A percentile compares a stretch with the other conserved stretches of the same genome.
Evolutionary conservation across 2,113 vertebrate species (phyloP).

Genomic region (Natator depressus): DNA sequence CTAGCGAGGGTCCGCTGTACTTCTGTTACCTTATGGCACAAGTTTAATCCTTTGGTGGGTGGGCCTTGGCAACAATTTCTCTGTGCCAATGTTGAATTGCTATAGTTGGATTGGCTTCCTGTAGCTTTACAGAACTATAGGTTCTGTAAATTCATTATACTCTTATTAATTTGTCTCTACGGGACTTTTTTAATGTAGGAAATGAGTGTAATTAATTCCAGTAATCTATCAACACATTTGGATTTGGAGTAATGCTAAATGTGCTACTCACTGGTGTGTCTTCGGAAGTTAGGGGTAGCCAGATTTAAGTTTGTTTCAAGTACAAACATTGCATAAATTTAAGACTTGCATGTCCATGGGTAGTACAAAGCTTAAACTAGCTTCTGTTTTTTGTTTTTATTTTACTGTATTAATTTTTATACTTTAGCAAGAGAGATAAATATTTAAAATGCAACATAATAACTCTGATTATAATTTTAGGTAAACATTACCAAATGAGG

Average conservation of each 20-base stretch:
- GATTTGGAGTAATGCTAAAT: not conserved
- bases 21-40: not conserved
- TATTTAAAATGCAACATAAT: not conserved
- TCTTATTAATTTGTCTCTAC: not conserved
- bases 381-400: not conserved
- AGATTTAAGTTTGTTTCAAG: not conserved
- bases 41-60: not conserved
- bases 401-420: not conserved
- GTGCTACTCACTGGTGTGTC: not conserved
- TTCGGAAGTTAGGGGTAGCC: not conserved
- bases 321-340: not conserved
- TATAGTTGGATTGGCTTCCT: not conserved
- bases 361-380: not conserved
- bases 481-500: constrained; percentile 90
- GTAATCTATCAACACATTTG: not conserved
- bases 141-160: not conserved
- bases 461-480: constrained; percentile 67
- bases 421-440: not conserved
- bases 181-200: not conserved
- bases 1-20: too few relatives aligned
- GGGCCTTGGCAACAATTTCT: not conserved
- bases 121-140: not conserved
- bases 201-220: not conserved
- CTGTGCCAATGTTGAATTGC: not conserved
- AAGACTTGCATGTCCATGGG: not conserved